Evolutionary conservation across 2,888 invertebrate genomes (phyloP).

Genomic region (Lysandra coridon): DNA sequence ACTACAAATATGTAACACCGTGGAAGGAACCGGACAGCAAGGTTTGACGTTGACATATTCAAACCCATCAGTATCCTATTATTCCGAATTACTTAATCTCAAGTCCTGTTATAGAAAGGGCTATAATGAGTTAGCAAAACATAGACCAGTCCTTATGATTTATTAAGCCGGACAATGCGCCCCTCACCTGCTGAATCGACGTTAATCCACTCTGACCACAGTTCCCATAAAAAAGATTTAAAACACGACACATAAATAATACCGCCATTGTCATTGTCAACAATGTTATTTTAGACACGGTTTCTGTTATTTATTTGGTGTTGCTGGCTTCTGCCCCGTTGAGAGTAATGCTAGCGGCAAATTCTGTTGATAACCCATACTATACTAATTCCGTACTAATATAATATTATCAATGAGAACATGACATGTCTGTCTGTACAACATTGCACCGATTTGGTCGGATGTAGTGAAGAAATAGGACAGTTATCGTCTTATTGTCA

Average conservation of each 20-base stretch:
- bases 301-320: constrained; percentile 38
- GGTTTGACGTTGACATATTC: constrained; percentile 29
- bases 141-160: constrained; percentile 50
- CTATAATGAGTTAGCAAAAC: constrained; percentile 54
- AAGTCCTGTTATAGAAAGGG: constrained; percentile 30
- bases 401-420: too few relatives aligned
- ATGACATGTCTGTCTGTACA: too few relatives aligned
- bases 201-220: constrained; percentile 67
- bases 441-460: not conserved
- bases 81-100: constrained; percentile 1
- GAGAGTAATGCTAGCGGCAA: not conserved
- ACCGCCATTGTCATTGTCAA: constrained; percentile 46
- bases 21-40: not conserved
- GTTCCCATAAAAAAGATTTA: constrained; percentile 79
- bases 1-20: not conserved
- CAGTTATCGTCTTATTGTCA: too few relatives aligned
- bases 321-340: constrained; percentile 27
- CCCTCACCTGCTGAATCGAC: constrained; percentile 62
- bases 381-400: too few relatives aligned
- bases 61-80: constrained; percentile 14
- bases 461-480: not conserved
- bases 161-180: constrained; percentile 45
- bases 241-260: constrained; percentile 53
- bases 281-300: constrained; percentile 52
- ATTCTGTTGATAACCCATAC: not conserved